Conservation (phyloP, 1,140 invertebrate genomes). For the Pentalonia nigronervosa region DNA sequence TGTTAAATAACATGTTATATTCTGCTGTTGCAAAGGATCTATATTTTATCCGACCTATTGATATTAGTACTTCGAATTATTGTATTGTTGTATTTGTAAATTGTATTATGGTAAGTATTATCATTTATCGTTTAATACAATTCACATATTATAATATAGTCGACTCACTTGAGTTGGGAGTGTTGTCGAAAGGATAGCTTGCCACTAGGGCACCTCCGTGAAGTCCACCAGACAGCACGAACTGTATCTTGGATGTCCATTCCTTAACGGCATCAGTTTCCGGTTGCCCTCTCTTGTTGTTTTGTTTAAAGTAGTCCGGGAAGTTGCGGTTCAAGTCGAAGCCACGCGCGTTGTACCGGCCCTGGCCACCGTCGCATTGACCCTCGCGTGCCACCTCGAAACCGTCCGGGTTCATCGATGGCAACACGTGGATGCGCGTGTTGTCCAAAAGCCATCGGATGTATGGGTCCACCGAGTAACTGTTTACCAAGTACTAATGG, state of each 20-base stretch:
- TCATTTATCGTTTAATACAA: neutral
- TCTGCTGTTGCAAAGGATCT: neutral
- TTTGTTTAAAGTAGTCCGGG: constrained; percentile 89
- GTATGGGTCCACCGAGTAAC: constrained; percentile 80
- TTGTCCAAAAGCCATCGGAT: constrained; percentile 87
- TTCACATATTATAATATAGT: neutral
- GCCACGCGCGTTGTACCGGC: constrained; percentile 85
- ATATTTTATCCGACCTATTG: neutral
- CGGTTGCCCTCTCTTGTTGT: constrained; percentile 83
- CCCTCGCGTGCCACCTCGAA: constrained; percentile 88
- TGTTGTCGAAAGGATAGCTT: constrained; percentile 92
- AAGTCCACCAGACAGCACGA: constrained; percentile 88
- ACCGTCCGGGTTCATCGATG: constrained; percentile 92
- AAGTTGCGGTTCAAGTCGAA: constrained; percentile 92
- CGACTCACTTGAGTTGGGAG: constrained; percentile 86
- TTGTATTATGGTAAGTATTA: neutral
- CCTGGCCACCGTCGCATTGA: constrained; percentile 83
- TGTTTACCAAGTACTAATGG: constrained; percentile 78
- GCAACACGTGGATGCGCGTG: constrained; percentile 89
- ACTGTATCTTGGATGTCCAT: constrained; percentile 91
- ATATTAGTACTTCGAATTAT: neutral
- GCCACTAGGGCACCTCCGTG: constrained; percentile 92
- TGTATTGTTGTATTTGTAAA: neutral
- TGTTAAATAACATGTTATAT: neutral
- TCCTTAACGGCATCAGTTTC: constrained; percentile 95